phyloP scores from a whole-genome alignment of 2,888 invertebrate genomes.

The Amphiduros pacificus region DNA sequence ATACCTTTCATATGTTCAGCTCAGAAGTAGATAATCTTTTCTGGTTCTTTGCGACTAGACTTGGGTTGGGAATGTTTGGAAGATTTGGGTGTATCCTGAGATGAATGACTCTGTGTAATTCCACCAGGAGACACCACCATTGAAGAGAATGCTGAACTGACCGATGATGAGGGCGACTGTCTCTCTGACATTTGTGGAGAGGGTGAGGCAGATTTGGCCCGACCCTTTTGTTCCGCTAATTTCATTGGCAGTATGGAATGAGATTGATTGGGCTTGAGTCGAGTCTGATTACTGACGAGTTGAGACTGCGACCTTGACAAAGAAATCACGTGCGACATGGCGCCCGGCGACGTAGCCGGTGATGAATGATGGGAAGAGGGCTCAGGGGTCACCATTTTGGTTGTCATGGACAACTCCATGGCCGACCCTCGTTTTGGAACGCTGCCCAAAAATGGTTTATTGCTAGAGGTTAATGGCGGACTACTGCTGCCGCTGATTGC shows the following conservation, averaged over 20 bases:
- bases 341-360: background rate
- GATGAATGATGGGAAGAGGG: background rate
- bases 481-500: background rate
- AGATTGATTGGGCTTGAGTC: background rate
- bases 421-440: no score
- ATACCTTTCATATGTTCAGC: background rate
- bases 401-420: background rate
- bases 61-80: conserved; percentile 19
- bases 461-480: no score
- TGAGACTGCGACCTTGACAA: background rate
- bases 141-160: background rate
- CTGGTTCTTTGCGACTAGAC: conserved; percentile 5
- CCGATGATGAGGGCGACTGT: background rate
- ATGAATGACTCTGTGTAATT: background rate
- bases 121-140: background rate
- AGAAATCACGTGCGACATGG: background rate
- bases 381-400: no score
- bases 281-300: background rate
- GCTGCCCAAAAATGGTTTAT: no score
- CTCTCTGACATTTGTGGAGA: conserved; percentile 1
- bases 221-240: background rate
- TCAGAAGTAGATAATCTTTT: conserved; percentile 16
- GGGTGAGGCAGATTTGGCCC: conserved; percentile 8
- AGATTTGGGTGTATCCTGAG: conserved; percentile 11
- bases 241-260: conserved; percentile 17